Evolutionary conservation across 2,113 vertebrate species (phyloP).

Genomic region (Percina caprodes): DNA sequence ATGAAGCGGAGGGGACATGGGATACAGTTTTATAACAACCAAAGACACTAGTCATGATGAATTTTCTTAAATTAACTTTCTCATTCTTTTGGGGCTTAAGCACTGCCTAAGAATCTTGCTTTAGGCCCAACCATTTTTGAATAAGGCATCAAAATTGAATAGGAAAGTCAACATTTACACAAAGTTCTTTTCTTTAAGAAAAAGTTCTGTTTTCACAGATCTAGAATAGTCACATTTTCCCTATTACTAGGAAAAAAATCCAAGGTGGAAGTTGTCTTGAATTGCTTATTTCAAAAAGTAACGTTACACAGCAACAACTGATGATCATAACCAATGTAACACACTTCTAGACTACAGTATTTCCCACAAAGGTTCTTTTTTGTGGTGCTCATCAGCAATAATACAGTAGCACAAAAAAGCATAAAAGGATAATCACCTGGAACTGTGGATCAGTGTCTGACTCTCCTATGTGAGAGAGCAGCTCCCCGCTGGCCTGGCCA

Average conservation of each 20-base stretch:
- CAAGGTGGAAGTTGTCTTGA: not conserved
- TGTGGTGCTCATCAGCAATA: not conserved
- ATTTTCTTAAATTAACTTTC: not conserved
- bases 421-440: conserved; percentile 84
- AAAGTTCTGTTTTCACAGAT: not conserved
- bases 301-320: not conserved
- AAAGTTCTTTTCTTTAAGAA: not conserved
- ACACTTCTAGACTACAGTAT: not conserved
- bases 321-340: not conserved
- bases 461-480: conserved; percentile 97
- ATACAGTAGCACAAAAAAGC: not conserved
- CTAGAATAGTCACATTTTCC: not conserved
- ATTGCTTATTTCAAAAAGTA: not conserved
- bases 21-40: not conserved
- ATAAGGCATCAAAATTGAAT: not conserved
- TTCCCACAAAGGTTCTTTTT: not conserved
- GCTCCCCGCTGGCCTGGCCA: conserved; percentile 94
- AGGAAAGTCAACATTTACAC: not conserved
- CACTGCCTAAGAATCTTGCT: too few relatives aligned
- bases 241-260: not conserved
- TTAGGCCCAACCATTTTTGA: too few relatives aligned
- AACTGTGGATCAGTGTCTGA: conserved; percentile 93
- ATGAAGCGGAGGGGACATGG: conserved; percentile 16
- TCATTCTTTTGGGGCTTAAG: not conserved
- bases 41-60: not conserved